Base-by-base conservation (phyloP, 1,140 invertebrate species). In the Lepidostoma basale region DNA sequence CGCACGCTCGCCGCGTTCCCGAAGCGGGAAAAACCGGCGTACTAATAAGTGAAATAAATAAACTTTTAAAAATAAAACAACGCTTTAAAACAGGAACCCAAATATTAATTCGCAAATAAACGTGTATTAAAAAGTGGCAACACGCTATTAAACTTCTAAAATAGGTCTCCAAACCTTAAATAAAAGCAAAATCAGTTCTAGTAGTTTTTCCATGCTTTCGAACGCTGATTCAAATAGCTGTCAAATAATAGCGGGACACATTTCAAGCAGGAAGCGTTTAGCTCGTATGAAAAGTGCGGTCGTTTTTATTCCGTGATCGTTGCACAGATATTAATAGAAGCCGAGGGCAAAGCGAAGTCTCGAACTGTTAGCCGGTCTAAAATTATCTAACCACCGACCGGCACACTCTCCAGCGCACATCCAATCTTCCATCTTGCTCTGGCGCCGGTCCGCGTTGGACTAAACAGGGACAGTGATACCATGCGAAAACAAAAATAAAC, bases 401-500 rank as follows among this genome's bases (percentile, higher is more conserved):
- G 56, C 56, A n/a, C n/a, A n/a, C n/a, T n/a, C n/a, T n/a, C n/a
- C n/a, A n/a, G n/a, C n/a, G n/a, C 22, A 40, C 54, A 25, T 40
- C 56, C 18, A 30, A 42, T n/a, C 20, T 33, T 39, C 30, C 56
- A 20, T 59, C 36, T 59, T 42, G 39, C 56, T 42, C 56, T 23
- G 30, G n/a, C 52, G n/a, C 52, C 5, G 23, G 36, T 25, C 12
- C 22, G 4, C 20, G 18, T 23, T 18, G 30, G 16, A 36, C 2
- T 9, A 20, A 36, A 59, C 33, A 42, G 25, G 56, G 56, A 59
- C 33, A 36, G 56, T 6, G 30, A 23, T 23, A 59, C 33, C 52
- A 16, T 56, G 56, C 56, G 56, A 59, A 59, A 59, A 59, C 36
- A 59, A 59, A 59, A 59, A 59, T 59, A 59, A 59, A 59, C 56